Base-by-base conservation (phyloP, 1,140 invertebrate genomes). In the Chelonus insularis region DNA sequence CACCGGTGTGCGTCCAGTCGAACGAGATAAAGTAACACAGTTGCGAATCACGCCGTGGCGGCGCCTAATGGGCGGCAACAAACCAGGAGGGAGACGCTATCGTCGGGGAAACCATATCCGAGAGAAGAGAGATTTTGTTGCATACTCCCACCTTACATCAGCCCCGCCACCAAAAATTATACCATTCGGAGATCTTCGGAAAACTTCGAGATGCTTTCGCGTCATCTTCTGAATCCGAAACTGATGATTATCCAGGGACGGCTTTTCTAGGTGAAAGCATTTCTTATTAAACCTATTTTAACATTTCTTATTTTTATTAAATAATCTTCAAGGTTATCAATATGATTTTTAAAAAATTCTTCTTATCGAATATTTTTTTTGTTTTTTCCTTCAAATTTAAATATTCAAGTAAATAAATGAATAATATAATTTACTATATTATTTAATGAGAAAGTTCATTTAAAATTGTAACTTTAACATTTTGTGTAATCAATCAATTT, bases 31-130 rank as follows among this genome's bases (percentile, higher is more conserved):
- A 77, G 74, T 75, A 76, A 76, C 75, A 76, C 66, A 75, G 77
- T 76, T 80, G 72, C 76, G 75, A 79, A 79, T 79, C 75, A 79
- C 75, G 75, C 74, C 74, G 76, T 66, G 72, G 72, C 73, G 76
- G 76, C 75, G 78, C 76, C 77, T 78, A 79, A 80, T 80, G 76
- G 78, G 78, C 77, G 78, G 76, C 77, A 74, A 78, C 76, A 75
- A 76, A 75, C 72, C 75, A 64, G 72, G 70, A 69, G 57, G 45
- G 32, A 41, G 32, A 23, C 54, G 58, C 54, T 60, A 60, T 43
- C 32, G 58, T 45, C 39, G 51, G 39, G 59, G 59, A 52, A 52
- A 55, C 29, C 36, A 43, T n/a, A 6, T 18, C 20, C 12, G 34
- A 1, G 36, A 52, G 36, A 37, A 18, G 39, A 36, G 41, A 52